These are phyloP conservation scores for Calliopum simillimum DNA, from an alignment of 2,888 invertebrate genomes.

Conservation along the genomic window DNA sequence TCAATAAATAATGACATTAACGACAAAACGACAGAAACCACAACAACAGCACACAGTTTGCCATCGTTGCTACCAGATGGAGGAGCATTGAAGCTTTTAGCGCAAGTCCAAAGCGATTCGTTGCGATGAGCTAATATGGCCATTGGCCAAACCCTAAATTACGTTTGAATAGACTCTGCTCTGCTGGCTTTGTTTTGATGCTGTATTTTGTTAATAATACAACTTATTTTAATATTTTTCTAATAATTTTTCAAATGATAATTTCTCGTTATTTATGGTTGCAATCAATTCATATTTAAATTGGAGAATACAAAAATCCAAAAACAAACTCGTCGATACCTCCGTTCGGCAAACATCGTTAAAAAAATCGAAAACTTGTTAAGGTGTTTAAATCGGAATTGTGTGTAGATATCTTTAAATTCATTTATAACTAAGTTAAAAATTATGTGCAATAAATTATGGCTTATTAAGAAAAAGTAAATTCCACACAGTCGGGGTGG, in stretches of 20 bases:
- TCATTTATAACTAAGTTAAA: conserved; percentile 14
- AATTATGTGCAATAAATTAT: conserved; percentile 20
- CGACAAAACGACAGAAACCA: background rate
- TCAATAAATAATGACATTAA: conserved; percentile 12
- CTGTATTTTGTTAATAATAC: too few relatives aligned
- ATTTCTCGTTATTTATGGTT: conserved; percentile 21
- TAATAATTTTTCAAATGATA: background rate
- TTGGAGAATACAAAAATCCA: background rate
- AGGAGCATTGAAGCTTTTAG: background rate
- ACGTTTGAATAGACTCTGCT: background rate
- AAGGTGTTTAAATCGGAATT: too few relatives aligned
- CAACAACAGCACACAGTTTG: background rate
- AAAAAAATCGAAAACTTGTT: too few relatives aligned
- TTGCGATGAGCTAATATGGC: background rate
- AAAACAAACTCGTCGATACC: too few relatives aligned
- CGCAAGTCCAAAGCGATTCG: background rate
- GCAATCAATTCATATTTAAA: conserved; percentile 23
- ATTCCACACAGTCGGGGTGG: background rate
- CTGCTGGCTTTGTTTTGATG: background rate
- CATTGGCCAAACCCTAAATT: background rate
- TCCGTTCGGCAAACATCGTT: too few relatives aligned
- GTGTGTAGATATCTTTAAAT: background rate
- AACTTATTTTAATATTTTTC: too few relatives aligned
- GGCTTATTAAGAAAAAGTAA: conserved; percentile 9
- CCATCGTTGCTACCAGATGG: background rate